phyloP scores from a whole-genome alignment of 2,113 vertebrate species.

The Mellivora capensis region DNA sequence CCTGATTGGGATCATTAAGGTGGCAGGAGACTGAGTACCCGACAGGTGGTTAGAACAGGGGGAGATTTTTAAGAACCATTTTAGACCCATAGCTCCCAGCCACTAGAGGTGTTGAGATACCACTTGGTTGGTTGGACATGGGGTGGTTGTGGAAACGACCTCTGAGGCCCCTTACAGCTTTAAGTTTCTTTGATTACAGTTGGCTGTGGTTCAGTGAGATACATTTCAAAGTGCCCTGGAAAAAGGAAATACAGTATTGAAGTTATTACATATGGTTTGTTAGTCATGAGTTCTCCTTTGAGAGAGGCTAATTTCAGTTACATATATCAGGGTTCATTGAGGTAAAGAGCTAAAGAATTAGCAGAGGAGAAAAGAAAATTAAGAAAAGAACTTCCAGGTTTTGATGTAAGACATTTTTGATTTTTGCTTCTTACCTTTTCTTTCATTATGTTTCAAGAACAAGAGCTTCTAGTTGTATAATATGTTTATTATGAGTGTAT shows the following conservation, averaged over 20 bases:
- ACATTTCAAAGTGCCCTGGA: conserved; percentile 20
- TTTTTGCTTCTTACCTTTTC: conserved; percentile 39
- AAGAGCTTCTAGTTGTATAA: background rate
- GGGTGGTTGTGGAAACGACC: background rate
- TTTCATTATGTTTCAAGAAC: background rate
- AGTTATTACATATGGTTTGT: conserved; percentile 13
- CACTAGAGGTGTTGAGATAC: background rate
- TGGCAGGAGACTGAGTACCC: background rate
- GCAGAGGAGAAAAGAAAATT: background rate
- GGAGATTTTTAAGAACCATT: background rate
- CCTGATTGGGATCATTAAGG: background rate
- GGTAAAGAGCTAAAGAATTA: conserved; percentile 30
- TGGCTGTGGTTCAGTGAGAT: conserved; percentile 4
- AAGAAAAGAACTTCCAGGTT: background rate
- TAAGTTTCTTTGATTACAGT: conserved; percentile 32
- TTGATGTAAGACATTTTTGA: background rate
- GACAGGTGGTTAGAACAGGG: background rate
- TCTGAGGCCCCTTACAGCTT: background rate
- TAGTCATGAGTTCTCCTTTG: background rate
- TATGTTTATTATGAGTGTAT: background rate
- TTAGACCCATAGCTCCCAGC: background rate
- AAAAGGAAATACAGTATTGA: conserved; percentile 29
- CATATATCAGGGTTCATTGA: background rate
- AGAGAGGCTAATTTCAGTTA: background rate
- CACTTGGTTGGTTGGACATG: background rate